phyloP scores from a whole-genome alignment of 2,113 vertebrate species.

The Alethe diademata region DNA sequence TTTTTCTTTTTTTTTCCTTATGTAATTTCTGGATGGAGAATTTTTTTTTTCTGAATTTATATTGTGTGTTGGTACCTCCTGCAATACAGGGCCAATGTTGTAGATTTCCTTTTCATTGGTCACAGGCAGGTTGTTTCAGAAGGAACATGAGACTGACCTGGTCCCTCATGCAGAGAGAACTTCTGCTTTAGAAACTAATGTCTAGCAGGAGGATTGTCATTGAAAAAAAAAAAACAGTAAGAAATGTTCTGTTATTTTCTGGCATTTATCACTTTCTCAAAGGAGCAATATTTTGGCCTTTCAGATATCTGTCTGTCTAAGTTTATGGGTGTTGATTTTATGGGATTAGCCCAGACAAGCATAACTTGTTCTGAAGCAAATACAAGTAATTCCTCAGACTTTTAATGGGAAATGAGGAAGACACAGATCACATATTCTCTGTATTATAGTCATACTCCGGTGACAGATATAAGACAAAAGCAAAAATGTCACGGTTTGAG shows the following conservation, averaged over 20 bases:
- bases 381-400: background rate
- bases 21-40: background rate
- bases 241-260: background rate
- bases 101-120: background rate
- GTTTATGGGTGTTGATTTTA: slow-evolving; percentile 64
- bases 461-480: background rate
- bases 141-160: background rate
- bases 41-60: background rate
- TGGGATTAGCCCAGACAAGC: slow-evolving; percentile 33
- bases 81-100: background rate
- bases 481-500: background rate
- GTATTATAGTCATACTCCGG: background rate
- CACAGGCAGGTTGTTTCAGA: background rate
- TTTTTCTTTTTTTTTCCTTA: background rate
- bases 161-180: background rate
- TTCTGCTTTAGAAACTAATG: background rate
- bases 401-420: background rate
- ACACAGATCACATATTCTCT: background rate
- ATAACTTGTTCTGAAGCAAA: slow-evolving; percentile 33
- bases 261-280: background rate
- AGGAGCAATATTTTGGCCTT: slow-evolving; percentile 15
- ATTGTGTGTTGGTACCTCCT: background rate
- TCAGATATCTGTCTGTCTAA: slow-evolving; percentile 56
- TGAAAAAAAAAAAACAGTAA: background rate
- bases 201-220: background rate